A percentile compares a stretch with the other conserved stretches of the same genome.
Conservation (phyloP, 35 echinoderm and acorn worm species). For the Chiridota heheva region DNA sequence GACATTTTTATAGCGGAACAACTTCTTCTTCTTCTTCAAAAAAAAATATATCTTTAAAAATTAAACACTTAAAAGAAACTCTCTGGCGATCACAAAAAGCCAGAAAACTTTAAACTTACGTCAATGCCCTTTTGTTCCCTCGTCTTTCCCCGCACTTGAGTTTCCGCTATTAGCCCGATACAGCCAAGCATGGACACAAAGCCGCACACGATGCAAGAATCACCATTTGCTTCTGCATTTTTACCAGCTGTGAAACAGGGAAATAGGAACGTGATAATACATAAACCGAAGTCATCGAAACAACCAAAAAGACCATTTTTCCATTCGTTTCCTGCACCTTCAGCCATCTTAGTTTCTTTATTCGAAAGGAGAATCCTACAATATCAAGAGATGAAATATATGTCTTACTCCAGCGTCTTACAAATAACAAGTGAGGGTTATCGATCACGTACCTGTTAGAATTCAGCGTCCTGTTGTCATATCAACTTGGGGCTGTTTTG, state of each 20-base stretch:
- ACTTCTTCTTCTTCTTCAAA: background rate
- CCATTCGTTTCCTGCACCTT: too few relatives aligned
- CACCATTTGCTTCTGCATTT: constrained; percentile 62
- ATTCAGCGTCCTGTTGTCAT: too few relatives aligned
- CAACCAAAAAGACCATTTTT: constrained; percentile 73
- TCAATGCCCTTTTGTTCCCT: constrained; percentile 71
- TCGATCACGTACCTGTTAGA: too few relatives aligned
- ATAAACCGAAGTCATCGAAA: constrained; percentile 74
- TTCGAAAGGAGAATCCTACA: too few relatives aligned
- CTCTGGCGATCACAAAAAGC: background rate
- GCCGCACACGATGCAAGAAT: constrained; percentile 62
- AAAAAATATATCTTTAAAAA: background rate
- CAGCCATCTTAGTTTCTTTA: too few relatives aligned
- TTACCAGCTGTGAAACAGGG: constrained; percentile 78
- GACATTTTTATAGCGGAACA: background rate
- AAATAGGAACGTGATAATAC: constrained; percentile 64
- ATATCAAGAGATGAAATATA: too few relatives aligned
- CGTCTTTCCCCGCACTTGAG: constrained; percentile 64
- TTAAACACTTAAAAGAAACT: background rate
- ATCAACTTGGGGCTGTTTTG: too few relatives aligned
- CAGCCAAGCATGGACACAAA: constrained; percentile 58
- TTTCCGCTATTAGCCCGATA: constrained; percentile 68
- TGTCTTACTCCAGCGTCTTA: too few relatives aligned
- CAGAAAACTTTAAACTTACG: constrained; percentile 40
- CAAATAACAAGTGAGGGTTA: too few relatives aligned